Base-by-base conservation (phyloP, 2,888 invertebrate species). In the Bombylius discolor region DNA sequence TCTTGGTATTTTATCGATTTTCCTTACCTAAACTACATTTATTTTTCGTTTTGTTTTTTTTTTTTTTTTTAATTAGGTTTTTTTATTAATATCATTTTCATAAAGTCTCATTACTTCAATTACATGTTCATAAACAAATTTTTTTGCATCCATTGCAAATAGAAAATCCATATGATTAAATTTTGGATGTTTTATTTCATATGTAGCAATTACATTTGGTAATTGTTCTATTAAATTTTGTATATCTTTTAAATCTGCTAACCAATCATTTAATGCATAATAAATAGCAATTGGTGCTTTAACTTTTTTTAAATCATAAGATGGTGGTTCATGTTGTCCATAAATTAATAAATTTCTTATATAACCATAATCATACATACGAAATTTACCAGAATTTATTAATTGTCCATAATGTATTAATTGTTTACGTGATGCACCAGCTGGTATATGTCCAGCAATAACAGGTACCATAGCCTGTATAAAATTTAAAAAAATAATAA, bases 321-420 rank as follows among this genome's bases (percentile, higher is more conserved):
- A 61, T 1, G 76, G 75, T 11, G 77, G 74, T 11, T 56, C 51
- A 3, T 53, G 57, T 0, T 57, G 53, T 0, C 73, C 74, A 52
- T 77, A 77, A 45, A 61, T 64, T 51, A 61, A 58, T 8, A 67
- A 23, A 52, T 65, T 68, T 7, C 47, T 51, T 9, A 52, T 34
- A 4, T 57, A 36, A 0, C 76, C 75, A 56, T 74, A 71, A 53
- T 76, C 75, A 39, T 49, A 62, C 52, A 56, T 56, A 11, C 56
- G 53, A 34, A 62, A 62, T 42, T 68, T 67, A 1, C 68, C 68
- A 4, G 72, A 70, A 23, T 70, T 45, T 4, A 74, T 56, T 1
- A 67, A 75, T 66, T 82, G 82, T 0, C 75, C 77, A 65, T 75
- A 82, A 65, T 83, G 82, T 4, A 70, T 67, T 1, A 83, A 69